A percentile compares a stretch with the other conserved stretches of the same genome.
Conservation (phyloP, 2,797 vertebrate genomes). For the Anas georgica region DNA sequence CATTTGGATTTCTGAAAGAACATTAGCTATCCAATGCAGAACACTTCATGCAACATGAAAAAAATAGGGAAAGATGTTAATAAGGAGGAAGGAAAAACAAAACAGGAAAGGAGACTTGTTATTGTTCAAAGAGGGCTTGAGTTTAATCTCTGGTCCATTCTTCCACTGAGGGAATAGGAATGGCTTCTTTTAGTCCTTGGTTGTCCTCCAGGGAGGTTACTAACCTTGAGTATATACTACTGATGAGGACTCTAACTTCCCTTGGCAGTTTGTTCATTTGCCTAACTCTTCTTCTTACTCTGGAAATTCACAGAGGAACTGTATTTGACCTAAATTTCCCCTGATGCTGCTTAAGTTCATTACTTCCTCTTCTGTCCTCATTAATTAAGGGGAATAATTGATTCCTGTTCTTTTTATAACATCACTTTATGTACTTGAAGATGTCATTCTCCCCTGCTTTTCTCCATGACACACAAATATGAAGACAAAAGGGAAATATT, state of each 20-base stretch:
- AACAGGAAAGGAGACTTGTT: not conserved
- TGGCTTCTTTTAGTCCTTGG: not conserved
- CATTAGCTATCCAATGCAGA: not conserved
- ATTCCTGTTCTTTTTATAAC: conserved; percentile 60
- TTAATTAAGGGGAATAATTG: conserved; percentile 68
- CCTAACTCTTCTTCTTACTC: not conserved
- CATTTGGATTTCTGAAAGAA: not conserved
- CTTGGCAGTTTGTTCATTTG: not conserved
- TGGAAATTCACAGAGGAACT: conserved; percentile 1
- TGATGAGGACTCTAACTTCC: conserved; percentile 18
- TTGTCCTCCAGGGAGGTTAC: not conserved
- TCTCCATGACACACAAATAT: conserved; percentile 6
- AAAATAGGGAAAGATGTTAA: not conserved
- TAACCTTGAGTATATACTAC: not conserved
- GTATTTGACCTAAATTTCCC: conserved; percentile 65
- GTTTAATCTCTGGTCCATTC: not conserved
- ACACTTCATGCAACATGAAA: not conserved
- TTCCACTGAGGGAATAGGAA: not conserved
- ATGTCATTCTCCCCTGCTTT: not conserved
- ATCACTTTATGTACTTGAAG: conserved; percentile 29
- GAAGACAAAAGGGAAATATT: conserved; percentile 39
- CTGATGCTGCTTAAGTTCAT: conserved; percentile 56
- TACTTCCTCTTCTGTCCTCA: conserved; percentile 48
- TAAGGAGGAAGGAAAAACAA: not conserved
- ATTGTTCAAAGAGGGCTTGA: not conserved